Evolutionary conservation across 53 echinoderm and acorn worm species (phyloP).

Genomic region (Antedon mediterranea): DNA sequence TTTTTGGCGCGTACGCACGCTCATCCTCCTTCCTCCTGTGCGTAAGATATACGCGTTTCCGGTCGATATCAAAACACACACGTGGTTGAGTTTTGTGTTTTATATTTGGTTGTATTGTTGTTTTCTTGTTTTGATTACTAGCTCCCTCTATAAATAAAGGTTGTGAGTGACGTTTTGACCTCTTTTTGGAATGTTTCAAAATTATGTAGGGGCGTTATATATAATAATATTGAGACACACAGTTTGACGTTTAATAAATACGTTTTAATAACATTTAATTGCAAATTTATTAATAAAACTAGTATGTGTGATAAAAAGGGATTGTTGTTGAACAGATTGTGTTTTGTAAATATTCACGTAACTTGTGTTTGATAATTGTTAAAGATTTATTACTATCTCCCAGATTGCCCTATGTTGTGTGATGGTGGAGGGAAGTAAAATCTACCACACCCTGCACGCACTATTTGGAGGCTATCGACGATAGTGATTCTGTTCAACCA

Average conservation of each 20-base stretch:
- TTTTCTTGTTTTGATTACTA: neutral
- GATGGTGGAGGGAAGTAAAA: neutral
- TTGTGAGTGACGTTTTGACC: neutral
- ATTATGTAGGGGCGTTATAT: neutral
- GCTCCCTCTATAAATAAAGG: neutral
- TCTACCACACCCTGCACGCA: neutral
- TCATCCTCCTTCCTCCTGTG: too few relatives aligned
- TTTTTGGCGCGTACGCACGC: too few relatives aligned
- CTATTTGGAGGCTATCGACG: conserved; percentile 1
- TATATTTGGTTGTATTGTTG: too few relatives aligned
- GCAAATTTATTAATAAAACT: neutral
- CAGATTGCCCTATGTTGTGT: neutral
- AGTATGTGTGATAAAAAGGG: too few relatives aligned
- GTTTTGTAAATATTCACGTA: neutral
- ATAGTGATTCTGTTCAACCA: neutral
- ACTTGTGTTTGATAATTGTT: neutral
- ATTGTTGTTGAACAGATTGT: neutral
- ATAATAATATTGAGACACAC: neutral
- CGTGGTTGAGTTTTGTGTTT: too few relatives aligned
- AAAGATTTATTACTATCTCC: neutral
- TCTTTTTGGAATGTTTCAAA: neutral
- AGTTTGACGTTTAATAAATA: neutral
- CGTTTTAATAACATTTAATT: neutral
- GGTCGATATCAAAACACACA: too few relatives aligned
- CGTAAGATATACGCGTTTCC: too few relatives aligned